A percentile compares a stretch with the other conserved stretches of the same genome.
Evolutionary conservation across 64 coral and sea anemone species (phyloP).

Genomic region (Montipora cactus): DNA sequence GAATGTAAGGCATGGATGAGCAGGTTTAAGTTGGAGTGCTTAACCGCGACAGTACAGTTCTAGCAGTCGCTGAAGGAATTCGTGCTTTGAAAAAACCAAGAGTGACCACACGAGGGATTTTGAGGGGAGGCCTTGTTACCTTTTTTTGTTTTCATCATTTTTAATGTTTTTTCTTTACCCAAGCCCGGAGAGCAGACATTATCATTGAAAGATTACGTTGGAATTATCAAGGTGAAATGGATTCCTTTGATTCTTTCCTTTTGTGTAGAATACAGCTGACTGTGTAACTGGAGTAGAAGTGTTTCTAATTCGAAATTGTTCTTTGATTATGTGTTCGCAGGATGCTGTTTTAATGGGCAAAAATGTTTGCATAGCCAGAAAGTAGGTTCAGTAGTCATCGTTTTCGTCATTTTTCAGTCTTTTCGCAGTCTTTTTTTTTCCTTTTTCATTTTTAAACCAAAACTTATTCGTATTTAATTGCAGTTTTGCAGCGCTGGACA

Average conservation of each 20-base stretch:
- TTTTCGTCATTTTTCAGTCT: no score
- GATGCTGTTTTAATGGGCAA: constrained; percentile 85
- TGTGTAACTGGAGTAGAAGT: no score
- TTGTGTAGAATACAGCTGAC: no score
- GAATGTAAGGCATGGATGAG: no score
- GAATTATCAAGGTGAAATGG: constrained; percentile 83
- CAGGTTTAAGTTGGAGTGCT: no score
- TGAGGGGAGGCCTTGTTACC: no score
- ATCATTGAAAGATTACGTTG: constrained; percentile 75
- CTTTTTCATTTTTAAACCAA: no score
- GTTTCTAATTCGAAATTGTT: neutral
- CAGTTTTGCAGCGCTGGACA: constrained; percentile 82
- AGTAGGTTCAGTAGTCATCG: constrained; percentile 62
- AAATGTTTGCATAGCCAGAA: constrained; percentile 90
- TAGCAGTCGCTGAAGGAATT: no score
- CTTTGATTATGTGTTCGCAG: constrained; percentile 18
- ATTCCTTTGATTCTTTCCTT: neutral
- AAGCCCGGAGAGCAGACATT: constrained; percentile 70
- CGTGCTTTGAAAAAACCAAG: neutral
- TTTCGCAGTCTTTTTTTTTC: no score
- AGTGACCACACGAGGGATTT: no score
- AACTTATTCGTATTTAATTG: neutral
- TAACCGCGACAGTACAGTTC: no score
- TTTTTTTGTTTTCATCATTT: neutral
- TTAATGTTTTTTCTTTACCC: neutral